Evolutionary conservation across 1,140 invertebrate genomes (phyloP), one percentile per base, ranked within the genome.

Genomic region (Sinella curviseta): DNA sequence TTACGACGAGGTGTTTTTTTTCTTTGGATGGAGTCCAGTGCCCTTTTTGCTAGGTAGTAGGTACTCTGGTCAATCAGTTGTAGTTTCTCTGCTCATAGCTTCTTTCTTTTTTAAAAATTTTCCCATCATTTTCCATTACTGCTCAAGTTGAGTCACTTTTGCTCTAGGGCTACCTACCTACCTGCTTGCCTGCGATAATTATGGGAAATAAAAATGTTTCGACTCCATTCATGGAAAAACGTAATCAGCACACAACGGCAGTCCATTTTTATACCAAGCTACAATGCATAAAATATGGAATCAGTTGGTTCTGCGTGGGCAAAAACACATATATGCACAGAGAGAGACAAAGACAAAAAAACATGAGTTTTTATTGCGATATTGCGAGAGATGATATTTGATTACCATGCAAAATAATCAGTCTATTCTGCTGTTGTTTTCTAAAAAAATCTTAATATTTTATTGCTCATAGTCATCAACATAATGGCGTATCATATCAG

Each of bases 211-310:
- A 60, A 60, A 60, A 60, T 16, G 57, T 60, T 60, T 26, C 8
- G 8, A 60, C 12, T 60, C 57, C 57, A 60, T 60, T 60, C 57
- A 60, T 60, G 57, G 57, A 60, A 26, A 60, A 60, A 60, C 12
- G 39, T 48, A 48, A 48, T 48, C 39, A 48, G 39, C 20, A 20
- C 8, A 48, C 8, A 48, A 4, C 14, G 24, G 57, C 57, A 60
- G 24, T 14, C 14, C 8, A 60, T 3, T 60, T 60, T 17, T 8
- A 60, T 14, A n/a, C 4, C 12, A 60, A n/a, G 12, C 12, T 48
- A 60, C 24, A 60, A 26, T 12, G 12, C 12, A n/a, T 60, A 26
- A n/a, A 12, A 60, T 4, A 17, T 26, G 24, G 8, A 26, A 60
- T 60, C 3, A 26, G 3, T n/a, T n/a, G 24, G 8, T 60, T 60